These are phyloP conservation scores for Apeltes quadracus DNA, from an alignment of 2,113 vertebrate genomes.

Conservation along the genomic window DNA sequence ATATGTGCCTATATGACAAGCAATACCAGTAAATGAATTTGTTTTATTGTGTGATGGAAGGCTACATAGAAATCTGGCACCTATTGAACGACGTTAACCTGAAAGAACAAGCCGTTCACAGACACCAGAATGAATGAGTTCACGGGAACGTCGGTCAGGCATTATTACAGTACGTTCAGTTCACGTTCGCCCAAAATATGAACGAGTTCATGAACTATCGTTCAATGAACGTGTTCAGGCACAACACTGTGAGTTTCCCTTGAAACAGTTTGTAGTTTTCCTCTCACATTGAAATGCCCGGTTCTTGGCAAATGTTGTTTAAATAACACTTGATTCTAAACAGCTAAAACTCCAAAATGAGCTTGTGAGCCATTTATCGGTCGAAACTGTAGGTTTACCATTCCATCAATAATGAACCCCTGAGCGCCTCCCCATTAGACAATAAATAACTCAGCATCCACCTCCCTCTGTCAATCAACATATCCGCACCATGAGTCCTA, in stretches of 20 bases:
- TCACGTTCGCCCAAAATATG: no score
- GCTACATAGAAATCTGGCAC: no score
- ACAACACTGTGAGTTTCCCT: neutral
- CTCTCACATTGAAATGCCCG: neutral
- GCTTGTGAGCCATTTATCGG: neutral
- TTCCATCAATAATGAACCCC: conserved; percentile 22
- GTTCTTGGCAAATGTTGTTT: neutral
- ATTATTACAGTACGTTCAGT: no score
- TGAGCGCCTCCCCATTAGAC: conserved; percentile 1
- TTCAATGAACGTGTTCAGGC: no score
- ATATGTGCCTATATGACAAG: no score
- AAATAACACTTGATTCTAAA: neutral
- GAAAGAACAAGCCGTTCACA: no score
- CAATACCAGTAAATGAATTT: no score
- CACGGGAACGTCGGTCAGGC: no score
- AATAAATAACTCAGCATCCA: conserved; percentile 12
- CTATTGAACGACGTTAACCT: no score
- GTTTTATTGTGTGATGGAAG: no score
- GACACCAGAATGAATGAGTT: no score
- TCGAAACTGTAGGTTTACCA: neutral
- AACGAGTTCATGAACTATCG: no score
- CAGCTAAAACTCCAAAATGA: neutral
- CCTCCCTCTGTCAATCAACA: conserved; percentile 18
- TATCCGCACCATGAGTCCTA: conserved; percentile 2
- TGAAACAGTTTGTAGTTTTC: neutral